A percentile compares a stretch with the other conserved stretches of the same genome.
Conservation (phyloP, 2,888 invertebrate genomes). For the Sarcophaga caerulescens region DNA sequence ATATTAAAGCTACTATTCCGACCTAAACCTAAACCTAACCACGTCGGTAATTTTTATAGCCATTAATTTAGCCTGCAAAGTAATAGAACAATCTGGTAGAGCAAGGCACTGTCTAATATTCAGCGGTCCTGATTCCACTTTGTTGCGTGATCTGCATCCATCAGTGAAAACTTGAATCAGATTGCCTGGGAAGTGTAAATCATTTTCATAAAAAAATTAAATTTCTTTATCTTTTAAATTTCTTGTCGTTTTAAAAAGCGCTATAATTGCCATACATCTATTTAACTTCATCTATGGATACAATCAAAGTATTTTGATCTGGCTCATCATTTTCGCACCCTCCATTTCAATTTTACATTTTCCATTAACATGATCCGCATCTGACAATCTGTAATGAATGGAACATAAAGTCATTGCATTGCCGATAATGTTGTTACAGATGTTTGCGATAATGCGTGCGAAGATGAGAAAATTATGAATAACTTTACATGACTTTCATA, state of each 20-base stretch:
- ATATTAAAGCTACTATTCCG: too few relatives aligned
- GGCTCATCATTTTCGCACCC: constrained; percentile 66
- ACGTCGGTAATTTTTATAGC: too few relatives aligned
- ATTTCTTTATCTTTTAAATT: neutral
- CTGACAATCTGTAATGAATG: constrained; percentile 70
- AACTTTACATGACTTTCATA: neutral
- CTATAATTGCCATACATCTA: constrained; percentile 50
- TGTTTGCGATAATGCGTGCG: constrained; percentile 64
- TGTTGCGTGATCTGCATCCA: too few relatives aligned
- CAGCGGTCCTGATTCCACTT: too few relatives aligned
- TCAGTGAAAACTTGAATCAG: too few relatives aligned
- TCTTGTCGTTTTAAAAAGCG: constrained; percentile 18
- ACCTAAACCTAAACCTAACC: too few relatives aligned
- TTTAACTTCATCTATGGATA: constrained; percentile 76
- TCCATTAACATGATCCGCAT: constrained; percentile 34
- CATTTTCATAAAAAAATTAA: too few relatives aligned
- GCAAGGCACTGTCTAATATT: too few relatives aligned
- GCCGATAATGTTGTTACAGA: constrained; percentile 62
- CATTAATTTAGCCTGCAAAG: too few relatives aligned
- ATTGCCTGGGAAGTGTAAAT: too few relatives aligned
- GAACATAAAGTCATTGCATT: constrained; percentile 64
- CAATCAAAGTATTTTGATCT: constrained; percentile 77
- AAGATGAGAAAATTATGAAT: constrained; percentile 56
- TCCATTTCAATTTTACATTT: constrained; percentile 51
- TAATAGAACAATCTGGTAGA: too few relatives aligned